Conservation (phyloP, 2,113 vertebrate genomes). For the Poeciliopsis retropinna region DNA sequence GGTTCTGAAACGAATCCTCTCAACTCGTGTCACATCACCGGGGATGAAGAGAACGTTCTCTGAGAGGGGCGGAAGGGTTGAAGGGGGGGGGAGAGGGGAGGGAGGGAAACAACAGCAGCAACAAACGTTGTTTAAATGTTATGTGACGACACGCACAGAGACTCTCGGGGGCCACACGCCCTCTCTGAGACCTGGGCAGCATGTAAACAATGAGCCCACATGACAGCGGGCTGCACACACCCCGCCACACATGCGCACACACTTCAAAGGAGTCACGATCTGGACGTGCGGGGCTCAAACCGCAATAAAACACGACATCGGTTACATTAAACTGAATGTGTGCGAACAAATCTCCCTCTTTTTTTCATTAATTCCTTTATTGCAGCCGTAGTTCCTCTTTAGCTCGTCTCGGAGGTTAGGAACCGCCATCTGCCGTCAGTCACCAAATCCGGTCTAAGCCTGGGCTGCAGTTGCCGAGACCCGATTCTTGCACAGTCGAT, state of each 20-base stretch:
- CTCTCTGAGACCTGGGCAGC: conserved; percentile 62
- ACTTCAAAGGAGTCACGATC: conserved; percentile 70
- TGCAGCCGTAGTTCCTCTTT: conserved; percentile 38
- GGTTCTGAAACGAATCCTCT: conserved; percentile 77
- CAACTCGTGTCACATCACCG: conserved; percentile 25
- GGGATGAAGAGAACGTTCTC: neutral
- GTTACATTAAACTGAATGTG: conserved; percentile 16
- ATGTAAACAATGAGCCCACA: conserved; percentile 79
- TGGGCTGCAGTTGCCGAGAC: conserved; percentile 23
- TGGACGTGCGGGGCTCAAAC: conserved; percentile 29
- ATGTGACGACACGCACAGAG: conserved; percentile 1
- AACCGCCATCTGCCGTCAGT: conserved; percentile 69
- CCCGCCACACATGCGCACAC: conserved; percentile 55
- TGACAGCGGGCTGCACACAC: conserved; percentile 69
- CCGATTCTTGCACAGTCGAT: conserved; percentile 18
- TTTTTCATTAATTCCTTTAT: conserved; percentile 29
- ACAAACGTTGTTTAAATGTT: neutral
- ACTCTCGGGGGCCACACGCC: conserved; percentile 23
- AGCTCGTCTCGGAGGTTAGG: conserved; percentile 48
- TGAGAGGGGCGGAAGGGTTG: too few relatives aligned
- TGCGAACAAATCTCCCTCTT: conserved; percentile 1
- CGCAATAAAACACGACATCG: conserved; percentile 7
- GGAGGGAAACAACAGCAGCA: neutral
- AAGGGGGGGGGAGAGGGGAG: neutral
- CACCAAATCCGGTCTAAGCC: conserved; percentile 65